Conservation (phyloP, 2,113 vertebrate genomes). For the Zosterops pallidus region DNA sequence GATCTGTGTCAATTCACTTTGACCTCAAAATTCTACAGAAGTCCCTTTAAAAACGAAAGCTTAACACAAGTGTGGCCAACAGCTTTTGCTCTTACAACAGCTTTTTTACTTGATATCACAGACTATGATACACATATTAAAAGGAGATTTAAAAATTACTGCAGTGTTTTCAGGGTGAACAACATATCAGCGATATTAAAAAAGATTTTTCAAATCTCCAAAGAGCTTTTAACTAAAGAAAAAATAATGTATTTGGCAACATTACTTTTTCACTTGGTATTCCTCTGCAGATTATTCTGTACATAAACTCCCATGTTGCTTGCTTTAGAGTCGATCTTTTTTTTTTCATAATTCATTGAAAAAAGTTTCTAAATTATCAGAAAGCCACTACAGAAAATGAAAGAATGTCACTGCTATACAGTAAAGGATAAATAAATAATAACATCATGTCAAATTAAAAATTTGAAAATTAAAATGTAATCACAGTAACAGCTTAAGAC, state of each 20-base stretch:
- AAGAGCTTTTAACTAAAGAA: neutral
- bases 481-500: neutral
- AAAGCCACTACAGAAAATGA: neutral
- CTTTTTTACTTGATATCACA: neutral
- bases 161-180: neutral
- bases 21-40: neutral
- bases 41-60: neutral
- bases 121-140: neutral
- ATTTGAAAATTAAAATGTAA: neutral
- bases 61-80: neutral
- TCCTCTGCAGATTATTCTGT: neutral
- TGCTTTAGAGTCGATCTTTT: neutral
- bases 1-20: neutral
- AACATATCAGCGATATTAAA: neutral
- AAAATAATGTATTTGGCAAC: neutral
- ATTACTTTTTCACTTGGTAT: neutral
- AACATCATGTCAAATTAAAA: neutral
- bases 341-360: constrained; percentile 37
- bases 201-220: neutral
- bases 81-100: neutral
- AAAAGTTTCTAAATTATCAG: constrained; percentile 39
- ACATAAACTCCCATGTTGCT: neutral
- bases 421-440: neutral
- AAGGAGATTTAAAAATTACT: neutral
- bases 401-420: neutral